Conservation (phyloP, 2,888 invertebrate genomes). For the Eledona agricola region DNA sequence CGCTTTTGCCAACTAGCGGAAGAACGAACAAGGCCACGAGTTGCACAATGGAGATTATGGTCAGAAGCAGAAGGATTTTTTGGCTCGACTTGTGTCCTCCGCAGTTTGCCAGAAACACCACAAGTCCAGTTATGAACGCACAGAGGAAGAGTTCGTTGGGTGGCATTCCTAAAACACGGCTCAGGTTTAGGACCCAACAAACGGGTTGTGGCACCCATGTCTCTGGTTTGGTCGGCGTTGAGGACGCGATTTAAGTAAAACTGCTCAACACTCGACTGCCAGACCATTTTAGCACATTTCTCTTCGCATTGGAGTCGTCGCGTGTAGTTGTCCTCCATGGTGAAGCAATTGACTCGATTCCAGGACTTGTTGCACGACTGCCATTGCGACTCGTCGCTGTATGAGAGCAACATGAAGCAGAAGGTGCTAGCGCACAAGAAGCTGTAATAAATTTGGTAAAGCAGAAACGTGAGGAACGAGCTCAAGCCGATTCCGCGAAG, state of each 20-base stretch:
- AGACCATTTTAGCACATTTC: conserved; percentile 15
- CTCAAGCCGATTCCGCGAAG: conserved; percentile 32
- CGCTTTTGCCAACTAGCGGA: neutral
- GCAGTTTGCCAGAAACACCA: conserved; percentile 12
- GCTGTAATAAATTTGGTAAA: conserved; percentile 19
- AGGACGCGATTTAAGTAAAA: conserved; percentile 11
- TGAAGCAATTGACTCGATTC: conserved; percentile 34
- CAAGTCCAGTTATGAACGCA: conserved; percentile 2
- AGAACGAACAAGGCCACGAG: conserved; percentile 7
- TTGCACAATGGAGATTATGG: conserved; percentile 3
- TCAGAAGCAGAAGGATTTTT: conserved; percentile 8
- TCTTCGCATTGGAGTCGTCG: conserved; percentile 10
- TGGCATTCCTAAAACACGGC: conserved; percentile 5
- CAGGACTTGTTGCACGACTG: conserved; percentile 32
- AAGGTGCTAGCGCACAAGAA: conserved; percentile 26
- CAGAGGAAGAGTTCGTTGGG: conserved; percentile 7
- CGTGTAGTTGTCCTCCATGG: conserved; percentile 9
- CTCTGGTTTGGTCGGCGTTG: neutral
- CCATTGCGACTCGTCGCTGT: conserved; percentile 23
- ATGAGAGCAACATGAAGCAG: conserved; percentile 15
- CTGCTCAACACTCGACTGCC: conserved; percentile 24
- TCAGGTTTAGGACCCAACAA: neutral
- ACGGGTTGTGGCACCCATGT: neutral
- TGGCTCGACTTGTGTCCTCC: conserved; percentile 8
- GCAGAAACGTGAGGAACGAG: conserved; percentile 15